phyloP scores from a whole-genome alignment of 2,797 vertebrate genomes.

The Nyctibius grandis region DNA sequence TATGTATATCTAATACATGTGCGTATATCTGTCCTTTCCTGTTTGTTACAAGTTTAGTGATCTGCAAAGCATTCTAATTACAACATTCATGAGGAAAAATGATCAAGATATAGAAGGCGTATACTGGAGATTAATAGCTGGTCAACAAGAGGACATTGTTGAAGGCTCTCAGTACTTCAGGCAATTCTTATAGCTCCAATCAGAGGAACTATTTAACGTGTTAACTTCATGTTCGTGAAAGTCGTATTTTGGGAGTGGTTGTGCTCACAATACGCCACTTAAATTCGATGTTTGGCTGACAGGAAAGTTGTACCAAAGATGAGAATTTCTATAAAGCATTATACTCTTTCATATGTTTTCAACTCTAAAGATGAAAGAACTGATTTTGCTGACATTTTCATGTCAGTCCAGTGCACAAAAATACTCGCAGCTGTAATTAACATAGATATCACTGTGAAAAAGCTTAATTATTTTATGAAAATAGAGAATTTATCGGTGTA shows the following conservation, averaged over 20 bases:
- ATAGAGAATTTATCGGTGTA: background rate
- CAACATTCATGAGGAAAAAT: background rate
- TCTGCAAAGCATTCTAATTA: background rate
- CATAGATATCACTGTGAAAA: background rate
- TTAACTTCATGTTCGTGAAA: background rate
- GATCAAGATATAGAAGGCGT: background rate
- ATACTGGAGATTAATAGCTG: background rate
- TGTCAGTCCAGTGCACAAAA: background rate
- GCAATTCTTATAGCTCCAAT: background rate
- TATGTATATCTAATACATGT: background rate
- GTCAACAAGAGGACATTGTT: background rate
- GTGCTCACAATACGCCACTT: background rate
- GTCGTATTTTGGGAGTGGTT: background rate
- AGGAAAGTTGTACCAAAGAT: background rate
- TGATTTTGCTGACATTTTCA: background rate
- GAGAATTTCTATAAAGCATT: background rate
- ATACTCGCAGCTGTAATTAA: background rate
- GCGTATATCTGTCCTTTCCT: background rate
- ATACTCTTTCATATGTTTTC: background rate
- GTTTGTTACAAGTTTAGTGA: background rate
- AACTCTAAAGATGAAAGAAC: background rate
- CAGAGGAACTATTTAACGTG: background rate
- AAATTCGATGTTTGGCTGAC: background rate
- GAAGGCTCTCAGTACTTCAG: background rate
- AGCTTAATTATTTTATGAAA: background rate